Percentiles rank a stretch among this genome's conserved stretches.
Evolutionary conservation across 2,888 invertebrate genomes (phyloP).

Genomic region (Pyrochroa serraticornis): DNA sequence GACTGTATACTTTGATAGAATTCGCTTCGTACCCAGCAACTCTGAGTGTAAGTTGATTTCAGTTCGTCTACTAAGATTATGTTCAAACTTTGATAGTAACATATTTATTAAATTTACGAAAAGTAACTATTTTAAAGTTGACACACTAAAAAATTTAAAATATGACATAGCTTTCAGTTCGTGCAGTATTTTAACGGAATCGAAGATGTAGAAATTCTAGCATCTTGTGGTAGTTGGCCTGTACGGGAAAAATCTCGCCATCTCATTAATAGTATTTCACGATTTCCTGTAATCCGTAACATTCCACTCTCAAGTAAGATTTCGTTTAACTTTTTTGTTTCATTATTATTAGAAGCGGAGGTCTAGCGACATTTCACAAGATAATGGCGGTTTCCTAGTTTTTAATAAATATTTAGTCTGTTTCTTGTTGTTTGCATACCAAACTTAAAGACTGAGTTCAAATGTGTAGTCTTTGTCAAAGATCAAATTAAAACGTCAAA

Average conservation of each 20-base stretch:
- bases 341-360: no score
- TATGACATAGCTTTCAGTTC: no score
- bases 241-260: constrained; percentile 8
- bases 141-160: no score
- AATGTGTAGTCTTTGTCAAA: no score
- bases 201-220: neutral
- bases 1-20: constrained; percentile 26
- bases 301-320: constrained; percentile 4
- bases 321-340: constrained; percentile 11
- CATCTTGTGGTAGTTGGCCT: constrained; percentile 2
- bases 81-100: constrained; percentile 20
- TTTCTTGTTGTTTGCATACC: no score
- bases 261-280: constrained; percentile 19
- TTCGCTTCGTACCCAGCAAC: constrained; percentile 17
- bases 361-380: no score
- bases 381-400: no score
- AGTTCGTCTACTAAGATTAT: constrained; percentile 15
- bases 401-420: no score
- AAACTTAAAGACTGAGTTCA: no score
- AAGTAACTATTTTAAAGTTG: no score
- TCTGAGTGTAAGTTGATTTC: constrained; percentile 28
- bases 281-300: constrained; percentile 16
- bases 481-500: no score
- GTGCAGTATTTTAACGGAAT: no score
- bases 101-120: constrained; percentile 8